Conservation (phyloP, 2,888 invertebrate species). For the Reticulitermes lucifugus region DNA sequence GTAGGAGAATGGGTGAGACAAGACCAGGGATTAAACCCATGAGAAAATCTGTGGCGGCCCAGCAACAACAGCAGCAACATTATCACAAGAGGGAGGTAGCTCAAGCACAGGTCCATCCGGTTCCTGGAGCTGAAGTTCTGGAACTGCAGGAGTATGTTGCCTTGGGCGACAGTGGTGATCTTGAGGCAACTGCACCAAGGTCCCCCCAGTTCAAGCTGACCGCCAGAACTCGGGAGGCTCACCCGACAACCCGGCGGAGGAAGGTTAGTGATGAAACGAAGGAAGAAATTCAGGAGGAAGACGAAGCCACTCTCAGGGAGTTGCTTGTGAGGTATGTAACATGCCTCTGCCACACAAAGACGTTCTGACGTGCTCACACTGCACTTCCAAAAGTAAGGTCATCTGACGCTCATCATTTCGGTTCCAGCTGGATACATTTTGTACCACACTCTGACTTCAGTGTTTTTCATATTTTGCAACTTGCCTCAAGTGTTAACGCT, state of each 20-base stretch:
- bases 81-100: conserved; percentile 41
- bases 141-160: conserved; percentile 66
- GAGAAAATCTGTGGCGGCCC: conserved; percentile 49
- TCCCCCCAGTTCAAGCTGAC: conserved; percentile 64
- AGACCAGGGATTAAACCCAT: conserved; percentile 49
- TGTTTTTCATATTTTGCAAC: too few relatives aligned
- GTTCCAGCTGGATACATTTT: too few relatives aligned
- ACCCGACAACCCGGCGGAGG: conserved; percentile 59
- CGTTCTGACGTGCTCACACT: not conserved
- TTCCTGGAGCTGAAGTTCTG: conserved; percentile 61
- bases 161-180: conserved; percentile 62
- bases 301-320: conserved; percentile 95
- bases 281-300: conserved; percentile 79
- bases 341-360: not conserved
- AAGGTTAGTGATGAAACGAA: conserved; percentile 84
- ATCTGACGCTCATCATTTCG: not conserved
- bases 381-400: conserved; percentile 17
- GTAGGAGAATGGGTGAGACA: conserved; percentile 53
- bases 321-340: conserved; percentile 88
- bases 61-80: conserved; percentile 44
- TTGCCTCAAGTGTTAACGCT: too few relatives aligned
- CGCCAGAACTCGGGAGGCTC: conserved; percentile 59
- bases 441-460: too few relatives aligned
- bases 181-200: conserved; percentile 60
- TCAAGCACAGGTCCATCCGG: conserved; percentile 47